A percentile compares a stretch with the other conserved stretches of the same genome.
Conservation (phyloP, 2,113 vertebrate genomes). For the Bufo bufo region DNA sequence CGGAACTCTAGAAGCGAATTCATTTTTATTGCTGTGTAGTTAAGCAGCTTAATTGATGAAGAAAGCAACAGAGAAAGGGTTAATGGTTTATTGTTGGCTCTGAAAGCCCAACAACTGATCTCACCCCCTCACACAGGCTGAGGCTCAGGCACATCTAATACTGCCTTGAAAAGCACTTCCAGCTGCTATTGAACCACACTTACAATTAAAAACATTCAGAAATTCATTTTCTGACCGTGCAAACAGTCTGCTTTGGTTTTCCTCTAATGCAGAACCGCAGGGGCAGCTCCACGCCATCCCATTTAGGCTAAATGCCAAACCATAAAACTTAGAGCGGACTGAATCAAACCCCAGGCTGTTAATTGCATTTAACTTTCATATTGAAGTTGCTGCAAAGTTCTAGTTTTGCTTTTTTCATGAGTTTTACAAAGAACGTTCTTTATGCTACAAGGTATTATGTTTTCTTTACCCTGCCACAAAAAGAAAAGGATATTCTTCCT, state of each 20-base stretch:
- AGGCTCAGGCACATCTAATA: conserved; percentile 38
- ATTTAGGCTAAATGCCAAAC: conserved; percentile 54
- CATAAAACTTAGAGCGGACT: conserved; percentile 47
- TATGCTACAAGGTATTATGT: background rate
- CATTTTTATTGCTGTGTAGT: background rate
- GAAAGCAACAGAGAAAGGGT: conserved; percentile 4
- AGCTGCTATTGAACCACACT: conserved; percentile 56
- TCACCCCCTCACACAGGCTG: conserved; percentile 50
- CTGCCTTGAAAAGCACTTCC: conserved; percentile 53
- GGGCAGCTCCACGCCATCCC: conserved; percentile 55
- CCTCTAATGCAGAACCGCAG: conserved; percentile 56
- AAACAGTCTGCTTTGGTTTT: conserved; percentile 52
- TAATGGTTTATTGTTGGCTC: conserved; percentile 44
- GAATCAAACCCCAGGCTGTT: conserved; percentile 55
- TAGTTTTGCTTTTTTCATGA: conserved; percentile 25
- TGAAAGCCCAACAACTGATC: conserved; percentile 36
- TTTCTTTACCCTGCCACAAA: conserved; percentile 18
- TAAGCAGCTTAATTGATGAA: background rate
- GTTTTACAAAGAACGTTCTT: conserved; percentile 28
- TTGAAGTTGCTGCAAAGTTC: conserved; percentile 37
- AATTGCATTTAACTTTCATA: conserved; percentile 50
- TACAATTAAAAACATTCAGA: conserved; percentile 56
- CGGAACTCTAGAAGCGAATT: background rate
- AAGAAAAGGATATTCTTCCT: background rate
- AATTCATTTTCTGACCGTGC: conserved; percentile 59